Evolutionary conservation across 2,888 invertebrate genomes (phyloP).

Genomic region (Anoplius nigerrimus): DNA sequence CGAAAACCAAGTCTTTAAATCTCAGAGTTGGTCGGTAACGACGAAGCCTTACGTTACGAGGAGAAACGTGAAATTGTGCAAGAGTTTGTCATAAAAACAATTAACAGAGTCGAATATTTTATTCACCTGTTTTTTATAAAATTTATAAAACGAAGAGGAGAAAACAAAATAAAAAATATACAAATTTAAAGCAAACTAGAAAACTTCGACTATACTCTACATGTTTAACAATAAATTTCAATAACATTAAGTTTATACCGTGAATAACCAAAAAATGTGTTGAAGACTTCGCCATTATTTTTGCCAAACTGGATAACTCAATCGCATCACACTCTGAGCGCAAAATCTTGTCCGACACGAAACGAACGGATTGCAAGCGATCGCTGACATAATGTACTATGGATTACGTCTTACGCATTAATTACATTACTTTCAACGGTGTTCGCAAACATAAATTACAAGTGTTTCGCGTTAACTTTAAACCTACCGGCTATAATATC

Average conservation of each 20-base stretch:
- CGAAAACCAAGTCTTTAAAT: conserved; percentile 54
- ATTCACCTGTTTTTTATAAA: not conserved
- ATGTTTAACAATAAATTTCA: no score
- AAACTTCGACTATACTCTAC: no score
- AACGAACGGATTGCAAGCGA: not conserved
- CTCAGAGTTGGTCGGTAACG: conserved; percentile 49
- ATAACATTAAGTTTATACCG: conserved; percentile 3
- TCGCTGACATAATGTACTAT: conserved; percentile 36
- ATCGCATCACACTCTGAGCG: no score
- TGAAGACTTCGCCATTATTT: conserved; percentile 42
- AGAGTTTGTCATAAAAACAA: conserved; percentile 18
- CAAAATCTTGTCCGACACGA: no score
- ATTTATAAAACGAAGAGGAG: conserved; percentile 5
- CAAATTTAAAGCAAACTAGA: no score
- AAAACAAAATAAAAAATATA: conserved; percentile 9
- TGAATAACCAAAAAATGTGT: conserved; percentile 13
- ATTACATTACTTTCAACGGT: no score
- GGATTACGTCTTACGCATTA: conserved; percentile 25
- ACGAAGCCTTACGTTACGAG: conserved; percentile 40
- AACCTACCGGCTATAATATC: conserved; percentile 41
- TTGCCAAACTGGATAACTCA: no score
- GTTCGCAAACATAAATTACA: conserved; percentile 11
- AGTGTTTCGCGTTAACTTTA: conserved; percentile 13
- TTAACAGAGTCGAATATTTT: conserved; percentile 16
- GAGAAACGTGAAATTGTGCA: conserved; percentile 25